Conservation (phyloP, 2,888 invertebrate species). For the Teleiodes luculella region DNA sequence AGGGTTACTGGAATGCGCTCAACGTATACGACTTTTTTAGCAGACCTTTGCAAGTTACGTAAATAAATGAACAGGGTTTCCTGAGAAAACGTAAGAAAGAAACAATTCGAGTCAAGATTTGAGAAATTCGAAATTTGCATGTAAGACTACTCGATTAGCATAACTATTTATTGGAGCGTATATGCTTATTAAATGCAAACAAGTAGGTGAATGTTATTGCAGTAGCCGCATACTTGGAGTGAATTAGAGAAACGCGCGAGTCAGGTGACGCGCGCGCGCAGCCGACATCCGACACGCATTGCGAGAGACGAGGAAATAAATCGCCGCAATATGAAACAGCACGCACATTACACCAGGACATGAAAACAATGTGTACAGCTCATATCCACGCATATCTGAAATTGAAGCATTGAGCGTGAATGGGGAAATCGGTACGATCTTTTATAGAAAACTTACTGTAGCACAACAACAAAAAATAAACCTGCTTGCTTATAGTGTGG, state of each 20-base stretch:
- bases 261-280: conserved; percentile 53
- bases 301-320: conserved; percentile 63
- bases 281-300: conserved; percentile 64
- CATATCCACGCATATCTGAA: conserved; percentile 12
- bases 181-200: neutral
- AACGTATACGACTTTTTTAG: conserved; percentile 42
- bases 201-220: conserved; percentile 19
- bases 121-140: conserved; percentile 3
- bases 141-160: neutral
- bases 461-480: no score
- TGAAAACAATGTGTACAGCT: conserved; percentile 32
- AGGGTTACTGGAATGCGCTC: conserved; percentile 45
- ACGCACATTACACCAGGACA: conserved; percentile 47
- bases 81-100: neutral
- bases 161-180: conserved; percentile 5
- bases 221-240: conserved; percentile 32
- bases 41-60: conserved; percentile 47
- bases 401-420: conserved; percentile 12
- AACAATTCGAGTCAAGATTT: neutral
- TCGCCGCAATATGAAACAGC: conserved; percentile 41
- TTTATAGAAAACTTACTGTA: neutral
- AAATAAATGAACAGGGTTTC: conserved; percentile 33
- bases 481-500: no score
- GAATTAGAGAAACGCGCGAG: conserved; percentile 48
- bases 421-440: conserved; percentile 6